These are phyloP conservation scores for Napeogenes inachia DNA, from an alignment of 2,888 invertebrate species.

Conservation along the genomic window DNA sequence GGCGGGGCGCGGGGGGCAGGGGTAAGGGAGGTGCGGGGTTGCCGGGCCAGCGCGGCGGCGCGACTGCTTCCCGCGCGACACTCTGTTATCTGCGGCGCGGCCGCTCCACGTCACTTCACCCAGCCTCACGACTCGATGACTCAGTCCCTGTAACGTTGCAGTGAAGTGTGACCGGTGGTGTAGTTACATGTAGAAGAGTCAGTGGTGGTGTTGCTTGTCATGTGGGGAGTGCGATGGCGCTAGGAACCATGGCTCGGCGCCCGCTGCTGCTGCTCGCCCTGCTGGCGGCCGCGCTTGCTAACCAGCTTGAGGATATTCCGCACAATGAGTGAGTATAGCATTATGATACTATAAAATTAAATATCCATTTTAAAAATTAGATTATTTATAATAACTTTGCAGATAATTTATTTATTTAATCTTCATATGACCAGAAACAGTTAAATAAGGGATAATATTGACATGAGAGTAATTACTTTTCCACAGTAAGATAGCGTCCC, in stretches of 20 bases:
- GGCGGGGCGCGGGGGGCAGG: slow-evolving; percentile 40
- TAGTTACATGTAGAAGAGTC: slow-evolving; percentile 51
- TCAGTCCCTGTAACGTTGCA: slow-evolving; percentile 53
- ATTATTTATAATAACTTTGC: too few relatives aligned
- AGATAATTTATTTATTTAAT: too few relatives aligned
- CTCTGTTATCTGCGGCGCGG: slow-evolving; percentile 54
- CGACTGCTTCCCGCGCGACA: slow-evolving; percentile 46
- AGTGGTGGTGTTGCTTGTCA: slow-evolving; percentile 58
- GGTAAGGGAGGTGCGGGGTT: slow-evolving; percentile 37
- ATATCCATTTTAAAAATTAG: not conserved
- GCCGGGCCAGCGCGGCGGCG: slow-evolving; percentile 41
- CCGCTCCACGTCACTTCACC: slow-evolving; percentile 48
- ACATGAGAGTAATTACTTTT: too few relatives aligned
- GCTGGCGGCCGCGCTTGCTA: slow-evolving; percentile 72
- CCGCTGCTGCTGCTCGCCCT: slow-evolving; percentile 57
- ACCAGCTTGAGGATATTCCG: slow-evolving; percentile 93
- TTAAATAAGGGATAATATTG: too few relatives aligned
- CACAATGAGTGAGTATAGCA: slow-evolving; percentile 88
- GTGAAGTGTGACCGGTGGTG: slow-evolving; percentile 55
- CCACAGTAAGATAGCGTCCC: too few relatives aligned
- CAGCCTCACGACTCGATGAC: slow-evolving; percentile 54
- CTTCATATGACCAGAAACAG: too few relatives aligned
- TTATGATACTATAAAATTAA: not conserved
- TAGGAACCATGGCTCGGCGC: slow-evolving; percentile 58
- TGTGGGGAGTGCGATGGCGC: slow-evolving; percentile 64